A percentile compares a stretch with the other conserved stretches of the same genome.
Evolutionary conservation across 2,797 vertebrate genomes (phyloP).

Genomic region (Erethizon dorsatum): DNA sequence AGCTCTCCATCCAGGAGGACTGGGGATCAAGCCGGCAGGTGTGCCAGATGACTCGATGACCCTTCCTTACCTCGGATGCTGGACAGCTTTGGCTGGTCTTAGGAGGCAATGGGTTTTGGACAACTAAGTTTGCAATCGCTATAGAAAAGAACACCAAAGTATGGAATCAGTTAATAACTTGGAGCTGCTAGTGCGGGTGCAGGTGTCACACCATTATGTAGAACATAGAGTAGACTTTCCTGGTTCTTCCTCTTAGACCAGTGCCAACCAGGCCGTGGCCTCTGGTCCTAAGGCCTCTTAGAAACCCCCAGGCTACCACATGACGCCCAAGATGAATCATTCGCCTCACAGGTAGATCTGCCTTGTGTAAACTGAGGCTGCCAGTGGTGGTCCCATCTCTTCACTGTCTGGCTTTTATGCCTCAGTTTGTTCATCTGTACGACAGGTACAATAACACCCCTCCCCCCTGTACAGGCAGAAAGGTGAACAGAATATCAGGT

Average conservation of each 20-base stretch:
- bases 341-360: neutral
- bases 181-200: neutral
- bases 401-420: too few relatives aligned
- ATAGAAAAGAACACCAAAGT: neutral
- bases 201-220: neutral
- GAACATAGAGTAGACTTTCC: neutral
- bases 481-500: neutral
- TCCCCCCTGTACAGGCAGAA: too few relatives aligned
- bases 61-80: neutral
- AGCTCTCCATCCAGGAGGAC: neutral
- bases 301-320: neutral
- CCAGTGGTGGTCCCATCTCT: neutral
- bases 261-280: neutral
- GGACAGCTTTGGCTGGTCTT: neutral
- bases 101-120: neutral
- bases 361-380: neutral
- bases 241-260: neutral
- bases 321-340: too few relatives aligned
- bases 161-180: neutral
- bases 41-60: neutral
- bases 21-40: neutral
- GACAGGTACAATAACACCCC: neutral
- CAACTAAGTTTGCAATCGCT: neutral
- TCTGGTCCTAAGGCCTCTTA: neutral
- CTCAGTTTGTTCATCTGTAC: neutral